Evolutionary conservation across 2,113 vertebrate genomes (phyloP), one percentile per base, ranked within the genome.

Genomic region (Maccullochella peelii): DNA sequence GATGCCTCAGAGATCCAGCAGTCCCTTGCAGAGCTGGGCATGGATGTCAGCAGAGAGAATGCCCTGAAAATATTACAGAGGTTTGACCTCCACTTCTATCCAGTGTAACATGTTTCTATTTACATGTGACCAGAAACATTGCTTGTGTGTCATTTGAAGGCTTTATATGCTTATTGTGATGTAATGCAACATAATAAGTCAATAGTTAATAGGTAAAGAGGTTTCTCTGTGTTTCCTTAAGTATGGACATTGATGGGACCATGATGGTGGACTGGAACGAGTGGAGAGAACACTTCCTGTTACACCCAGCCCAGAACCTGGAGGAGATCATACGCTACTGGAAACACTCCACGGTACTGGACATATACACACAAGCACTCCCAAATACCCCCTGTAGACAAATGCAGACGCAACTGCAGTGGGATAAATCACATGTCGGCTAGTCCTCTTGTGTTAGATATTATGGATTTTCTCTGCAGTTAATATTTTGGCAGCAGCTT

Each of bases 181-280:
- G 44, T 63, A 14, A 30, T 70, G 20, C 33, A 25, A 23, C 30
- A 47, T 6, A 14, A 40, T 6, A 23, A 57, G 20, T n/a, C 33
- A 14, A 1, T 6, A 30, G 59, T 18, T 42, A n/a, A 21, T 2
- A 12, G 36, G 4, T 73, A 5, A 66, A 58, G 2, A 14, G 2
- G 23, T 67, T 6, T 71, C 15, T 91, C 57, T 82, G n/a, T 81
- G 50, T 89, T 69, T 90, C 55, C 27, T 80, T 4, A 65, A 98
- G 98, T 88, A 99, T 99, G 83, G 98, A 99, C 94, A 95, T 95
- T 52, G 97, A 99, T 77, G 97, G 97, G 20, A 97, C 96, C 14
- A 97, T 99, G 96, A 96, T 97, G 82, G 95, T 99, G 30, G 98
- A 99, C 91, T 99, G 98, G 98, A 97, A 97, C 66, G 97, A 99